These are phyloP conservation scores for Spodoptera exigua DNA, from an alignment of 2,888 invertebrate genomes.

Conservation along the genomic window DNA sequence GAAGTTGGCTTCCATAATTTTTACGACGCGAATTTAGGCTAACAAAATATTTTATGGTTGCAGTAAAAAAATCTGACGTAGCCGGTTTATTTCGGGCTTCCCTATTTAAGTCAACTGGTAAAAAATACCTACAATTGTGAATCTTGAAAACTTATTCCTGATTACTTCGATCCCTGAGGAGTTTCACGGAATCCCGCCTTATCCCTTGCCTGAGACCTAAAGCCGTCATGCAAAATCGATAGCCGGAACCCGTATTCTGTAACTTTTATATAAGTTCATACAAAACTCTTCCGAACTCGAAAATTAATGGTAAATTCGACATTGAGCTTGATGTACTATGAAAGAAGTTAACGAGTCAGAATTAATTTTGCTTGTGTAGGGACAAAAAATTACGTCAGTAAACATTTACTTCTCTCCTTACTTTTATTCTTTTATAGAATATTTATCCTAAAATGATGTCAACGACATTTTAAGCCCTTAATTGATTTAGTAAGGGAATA, in stretches of 20 bases:
- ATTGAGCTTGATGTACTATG: constrained; percentile 39
- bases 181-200: constrained; percentile 56
- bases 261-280: constrained; percentile 52
- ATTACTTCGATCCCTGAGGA: constrained; percentile 59
- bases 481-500: background rate
- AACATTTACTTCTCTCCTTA: constrained; percentile 6
- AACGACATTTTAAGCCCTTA: background rate
- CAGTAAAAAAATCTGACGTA: constrained; percentile 35
- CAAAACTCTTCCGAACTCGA: constrained; percentile 38
- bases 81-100: constrained; percentile 24
- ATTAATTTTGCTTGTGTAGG: constrained; percentile 43
- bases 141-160: constrained; percentile 54
- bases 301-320: constrained; percentile 40
- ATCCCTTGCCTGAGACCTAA: constrained; percentile 57
- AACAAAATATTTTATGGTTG: constrained; percentile 44
- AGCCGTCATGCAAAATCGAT: constrained; percentile 57
- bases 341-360: constrained; percentile 51
- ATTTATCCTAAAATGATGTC: constrained; percentile 17
- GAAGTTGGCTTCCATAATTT: constrained; percentile 33
- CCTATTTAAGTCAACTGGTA: constrained; percentile 17
- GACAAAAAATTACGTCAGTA: constrained; percentile 16
- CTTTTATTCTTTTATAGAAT: constrained; percentile 19
- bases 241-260: constrained; percentile 51
- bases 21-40: constrained; percentile 38
- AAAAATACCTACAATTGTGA: constrained; percentile 25